A percentile compares a stretch with the other conserved stretches of the same genome.
These are phyloP conservation scores for Melanchra persicariae DNA, from an alignment of 2,888 invertebrate species.

Conservation along the genomic window DNA sequence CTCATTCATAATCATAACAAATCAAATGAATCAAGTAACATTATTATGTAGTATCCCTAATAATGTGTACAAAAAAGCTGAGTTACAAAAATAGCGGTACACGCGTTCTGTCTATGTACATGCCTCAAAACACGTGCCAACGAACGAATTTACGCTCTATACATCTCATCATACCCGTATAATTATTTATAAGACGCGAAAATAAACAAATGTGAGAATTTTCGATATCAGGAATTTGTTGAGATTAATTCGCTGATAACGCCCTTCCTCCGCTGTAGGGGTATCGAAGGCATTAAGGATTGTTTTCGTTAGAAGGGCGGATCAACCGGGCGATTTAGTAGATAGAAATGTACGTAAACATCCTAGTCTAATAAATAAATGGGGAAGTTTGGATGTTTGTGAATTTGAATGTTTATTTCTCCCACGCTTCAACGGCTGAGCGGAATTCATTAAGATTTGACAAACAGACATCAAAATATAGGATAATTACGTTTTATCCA, in stretches of 20 bases:
- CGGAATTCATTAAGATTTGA: not conserved
- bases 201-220: slow-evolving; percentile 65
- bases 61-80: slow-evolving; percentile 78
- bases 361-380: not conserved
- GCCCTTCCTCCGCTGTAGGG: slow-evolving; percentile 12
- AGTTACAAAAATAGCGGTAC: slow-evolving; percentile 77
- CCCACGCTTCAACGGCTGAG: not conserved
- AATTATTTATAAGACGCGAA: slow-evolving; percentile 64
- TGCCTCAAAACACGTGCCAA: slow-evolving; percentile 74
- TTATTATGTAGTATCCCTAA: slow-evolving; percentile 51
- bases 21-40: slow-evolving; percentile 26
- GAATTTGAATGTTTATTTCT: not conserved
- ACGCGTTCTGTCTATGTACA: slow-evolving; percentile 71
- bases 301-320: slow-evolving; percentile 27
- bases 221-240: slow-evolving; percentile 37
- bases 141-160: slow-evolving; percentile 72
- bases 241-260: slow-evolving; percentile 46
- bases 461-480: not conserved
- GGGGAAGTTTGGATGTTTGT: not conserved
- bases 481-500: not conserved
- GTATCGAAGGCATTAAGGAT: slow-evolving; percentile 3
- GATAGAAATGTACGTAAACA: slow-evolving; percentile 13
- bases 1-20: slow-evolving; percentile 33
- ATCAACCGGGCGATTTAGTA: slow-evolving; percentile 19
- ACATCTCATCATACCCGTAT: slow-evolving; percentile 62